Conservation (phyloP, 2,888 invertebrate genomes). For the Ectemnius lituratus region DNA sequence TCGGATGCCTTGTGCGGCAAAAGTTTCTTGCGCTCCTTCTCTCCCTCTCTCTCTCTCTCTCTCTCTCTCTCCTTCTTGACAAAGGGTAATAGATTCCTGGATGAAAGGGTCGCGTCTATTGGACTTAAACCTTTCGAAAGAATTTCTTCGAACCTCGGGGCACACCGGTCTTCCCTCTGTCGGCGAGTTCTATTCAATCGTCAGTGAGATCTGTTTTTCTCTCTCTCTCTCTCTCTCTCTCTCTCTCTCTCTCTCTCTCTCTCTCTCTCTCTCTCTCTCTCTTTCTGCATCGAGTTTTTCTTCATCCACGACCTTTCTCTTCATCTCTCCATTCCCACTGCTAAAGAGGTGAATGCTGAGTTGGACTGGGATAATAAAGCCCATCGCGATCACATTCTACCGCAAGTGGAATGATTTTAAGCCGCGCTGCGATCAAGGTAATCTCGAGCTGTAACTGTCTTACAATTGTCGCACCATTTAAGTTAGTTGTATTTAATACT, state of each 20-base stretch:
- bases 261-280: constrained; percentile 16
- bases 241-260: constrained; percentile 20
- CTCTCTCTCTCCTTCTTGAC: background rate
- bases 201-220: constrained; percentile 37
- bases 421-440: constrained; percentile 35
- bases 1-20: background rate
- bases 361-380: constrained; percentile 53
- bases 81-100: constrained; percentile 1
- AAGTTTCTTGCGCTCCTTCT: background rate
- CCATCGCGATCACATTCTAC: constrained; percentile 48
- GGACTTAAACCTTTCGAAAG: constrained; percentile 21
- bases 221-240: constrained; percentile 16
- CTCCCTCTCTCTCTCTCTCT: background rate
- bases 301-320: background rate
- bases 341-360: constrained; percentile 27
- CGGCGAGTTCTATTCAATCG: constrained; percentile 44
- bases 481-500: too few relatives aligned
- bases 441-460: constrained; percentile 45
- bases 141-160: constrained; percentile 29
- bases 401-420: constrained; percentile 38
- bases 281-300: constrained; percentile 30
- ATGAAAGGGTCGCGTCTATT: constrained; percentile 17
- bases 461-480: background rate
- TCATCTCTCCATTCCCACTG: background rate
- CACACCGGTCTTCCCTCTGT: constrained; percentile 20